Percentiles rank a stretch among this genome's conserved stretches.
phyloP scores from a whole-genome alignment of 2,888 invertebrate species.

The Pristionchus arcanus region DNA sequence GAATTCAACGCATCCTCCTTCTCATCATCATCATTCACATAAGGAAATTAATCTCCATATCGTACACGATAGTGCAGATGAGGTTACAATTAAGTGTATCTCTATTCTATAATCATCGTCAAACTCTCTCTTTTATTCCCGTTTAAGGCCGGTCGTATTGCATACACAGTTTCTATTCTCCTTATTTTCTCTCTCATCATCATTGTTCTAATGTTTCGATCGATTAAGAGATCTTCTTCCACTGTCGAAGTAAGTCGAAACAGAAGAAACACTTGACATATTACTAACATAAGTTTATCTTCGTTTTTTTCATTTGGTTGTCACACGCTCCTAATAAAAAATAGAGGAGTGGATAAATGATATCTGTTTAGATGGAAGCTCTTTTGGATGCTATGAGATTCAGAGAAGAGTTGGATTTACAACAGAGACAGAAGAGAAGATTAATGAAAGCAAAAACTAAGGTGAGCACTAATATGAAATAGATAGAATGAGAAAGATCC shows the following conservation, averaged over 20 bases:
- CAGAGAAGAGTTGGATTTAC: conserved; percentile 76
- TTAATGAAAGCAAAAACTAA: conserved; percentile 64
- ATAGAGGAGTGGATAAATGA: not conserved
- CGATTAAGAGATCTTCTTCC: conserved; percentile 72
- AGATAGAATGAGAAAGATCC: not conserved
- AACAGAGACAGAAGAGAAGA: conserved; percentile 72
- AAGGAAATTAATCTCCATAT: conserved; percentile 31
- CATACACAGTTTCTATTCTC: conserved; percentile 76
- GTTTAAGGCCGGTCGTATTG: conserved; percentile 70
- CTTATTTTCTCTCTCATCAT: conserved; percentile 76
- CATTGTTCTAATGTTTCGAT: conserved; percentile 76
- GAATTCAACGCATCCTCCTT: not conserved
- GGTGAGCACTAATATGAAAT: conserved; percentile 46
- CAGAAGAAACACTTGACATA: too few species aligned
- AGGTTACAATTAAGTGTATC: not conserved
- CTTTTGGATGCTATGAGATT: conserved; percentile 77
- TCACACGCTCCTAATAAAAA: too few species aligned
- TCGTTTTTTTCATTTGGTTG: too few species aligned
- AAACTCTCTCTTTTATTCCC: not conserved
- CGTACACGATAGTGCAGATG: conserved; percentile 19
- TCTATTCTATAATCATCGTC: not conserved
- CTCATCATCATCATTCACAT: not conserved
- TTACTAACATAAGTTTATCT: too few species aligned
- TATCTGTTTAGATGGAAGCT: conserved; percentile 72
- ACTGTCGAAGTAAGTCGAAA: conserved; percentile 64